Percentiles rank a stretch among this genome's conserved stretches.
phyloP scores from a whole-genome alignment of 2,888 invertebrate genomes.

The Apotomis betuletana region DNA sequence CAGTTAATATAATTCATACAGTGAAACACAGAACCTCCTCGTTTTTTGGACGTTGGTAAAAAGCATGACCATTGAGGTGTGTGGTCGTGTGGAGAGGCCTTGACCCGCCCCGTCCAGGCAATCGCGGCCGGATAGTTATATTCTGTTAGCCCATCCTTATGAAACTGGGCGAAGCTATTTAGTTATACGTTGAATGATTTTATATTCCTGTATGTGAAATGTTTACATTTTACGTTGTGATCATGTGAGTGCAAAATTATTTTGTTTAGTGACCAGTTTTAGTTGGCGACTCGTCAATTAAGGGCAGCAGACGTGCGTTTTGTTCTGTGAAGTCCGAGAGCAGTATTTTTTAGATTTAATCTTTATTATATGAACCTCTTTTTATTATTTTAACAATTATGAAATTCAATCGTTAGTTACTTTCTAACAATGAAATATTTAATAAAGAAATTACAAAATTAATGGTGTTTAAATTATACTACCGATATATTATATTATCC shows the following conservation, averaged over 20 bases:
- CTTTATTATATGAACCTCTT: conserved; percentile 77
- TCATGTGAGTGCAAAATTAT: conserved; percentile 82
- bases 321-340: conserved; percentile 80
- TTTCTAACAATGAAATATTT: conserved; percentile 84
- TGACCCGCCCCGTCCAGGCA: conserved; percentile 34
- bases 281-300: conserved; percentile 66
- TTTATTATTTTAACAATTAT: conserved; percentile 75
- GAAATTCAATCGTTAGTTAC: conserved; percentile 82
- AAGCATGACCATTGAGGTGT: not conserved
- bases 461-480: conserved; percentile 60
- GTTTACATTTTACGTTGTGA: conserved; percentile 82
- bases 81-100: conserved; percentile 20
- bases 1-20: no score
- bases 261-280: conserved; percentile 71
- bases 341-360: conserved; percentile 83
- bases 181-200: conserved; percentile 56
- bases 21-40: no score
- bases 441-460: conserved; percentile 82
- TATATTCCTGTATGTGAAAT: conserved; percentile 81
- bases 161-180: conserved; percentile 46
- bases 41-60: no score
- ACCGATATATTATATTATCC: not conserved
- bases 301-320: conserved; percentile 75
- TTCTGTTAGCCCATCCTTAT: conserved; percentile 44
- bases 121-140: conserved; percentile 44